A percentile compares a stretch with the other conserved stretches of the same genome.
phyloP scores from a whole-genome alignment of 2,888 invertebrate genomes.

The Lasioglossum morio region DNA sequence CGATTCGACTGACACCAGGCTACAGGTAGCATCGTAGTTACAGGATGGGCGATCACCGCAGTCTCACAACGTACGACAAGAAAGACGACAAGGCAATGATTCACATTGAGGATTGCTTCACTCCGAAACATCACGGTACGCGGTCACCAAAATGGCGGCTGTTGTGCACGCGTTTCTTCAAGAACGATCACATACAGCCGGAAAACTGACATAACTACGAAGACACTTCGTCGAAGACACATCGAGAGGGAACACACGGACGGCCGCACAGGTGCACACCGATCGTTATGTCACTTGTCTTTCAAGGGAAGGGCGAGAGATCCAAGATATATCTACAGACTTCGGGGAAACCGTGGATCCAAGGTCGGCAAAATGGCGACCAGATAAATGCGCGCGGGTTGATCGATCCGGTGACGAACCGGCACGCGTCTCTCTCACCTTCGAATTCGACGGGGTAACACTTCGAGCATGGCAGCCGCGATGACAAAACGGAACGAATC shows the following conservation, averaged over 20 bases:
- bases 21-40: neutral
- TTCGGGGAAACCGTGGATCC: slow-evolving; percentile 21
- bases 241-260: slow-evolving; percentile 12
- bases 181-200: slow-evolving; percentile 32
- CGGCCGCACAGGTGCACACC: slow-evolving; percentile 8
- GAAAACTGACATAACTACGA: neutral
- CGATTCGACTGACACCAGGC: neutral
- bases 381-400: slow-evolving; percentile 21
- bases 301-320: neutral
- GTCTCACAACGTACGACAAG: neutral
- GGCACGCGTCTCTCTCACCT: neutral
- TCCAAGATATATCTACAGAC: slow-evolving; percentile 7
- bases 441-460: neutral
- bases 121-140: slow-evolving; percentile 12
- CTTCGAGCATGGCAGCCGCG: neutral
- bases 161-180: slow-evolving; percentile 27
- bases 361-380: slow-evolving; percentile 75
- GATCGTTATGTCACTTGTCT: slow-evolving; percentile 21
- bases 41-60: neutral
- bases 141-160: slow-evolving; percentile 71
- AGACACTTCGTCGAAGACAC: neutral
- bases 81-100: neutral
- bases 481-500: slow-evolving; percentile 37
- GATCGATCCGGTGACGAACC: slow-evolving; percentile 12
- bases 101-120: neutral